Evolutionary conservation across 2,888 invertebrate genomes (phyloP).

Genomic region (Ichneumoninae sp.): DNA sequence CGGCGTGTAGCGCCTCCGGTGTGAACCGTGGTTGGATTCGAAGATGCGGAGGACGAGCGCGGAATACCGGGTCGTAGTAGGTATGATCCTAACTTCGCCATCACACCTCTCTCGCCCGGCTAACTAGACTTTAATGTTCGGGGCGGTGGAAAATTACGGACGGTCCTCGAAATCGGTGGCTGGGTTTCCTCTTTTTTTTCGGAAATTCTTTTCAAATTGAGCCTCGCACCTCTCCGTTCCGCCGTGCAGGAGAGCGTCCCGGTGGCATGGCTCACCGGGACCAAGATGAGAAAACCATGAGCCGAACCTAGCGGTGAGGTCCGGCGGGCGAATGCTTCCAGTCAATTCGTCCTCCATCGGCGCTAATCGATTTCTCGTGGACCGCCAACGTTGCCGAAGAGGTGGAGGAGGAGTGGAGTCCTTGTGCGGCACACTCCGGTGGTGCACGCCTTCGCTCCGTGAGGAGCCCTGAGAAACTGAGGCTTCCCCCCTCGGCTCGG

Average conservation of each 20-base stretch:
- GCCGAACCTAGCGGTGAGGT: slow-evolving; percentile 22
- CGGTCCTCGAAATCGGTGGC: slow-evolving; percentile 59
- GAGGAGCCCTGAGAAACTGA: slow-evolving; percentile 45
- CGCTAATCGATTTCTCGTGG: slow-evolving; percentile 68
- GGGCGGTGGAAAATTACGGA: slow-evolving; percentile 73
- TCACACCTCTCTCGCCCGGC: slow-evolving; percentile 36
- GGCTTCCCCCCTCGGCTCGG: slow-evolving; percentile 15
- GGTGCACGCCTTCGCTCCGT: slow-evolving; percentile 51
- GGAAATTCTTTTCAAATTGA: slow-evolving; percentile 53
- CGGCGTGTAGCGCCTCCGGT: slow-evolving; percentile 7
- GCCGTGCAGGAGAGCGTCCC: neutral
- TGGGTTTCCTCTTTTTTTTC: slow-evolving; percentile 12
- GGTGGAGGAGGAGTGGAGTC: slow-evolving; percentile 49
- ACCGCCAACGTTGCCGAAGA: slow-evolving; percentile 69
- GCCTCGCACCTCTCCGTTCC: slow-evolving; percentile 36
- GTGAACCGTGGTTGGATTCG: neutral
- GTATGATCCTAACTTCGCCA: neutral
- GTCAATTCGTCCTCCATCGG: slow-evolving; percentile 64
- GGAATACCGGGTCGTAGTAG: neutral
- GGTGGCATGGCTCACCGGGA: neutral
- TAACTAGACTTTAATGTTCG: slow-evolving; percentile 79
- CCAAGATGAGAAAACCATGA: neutral
- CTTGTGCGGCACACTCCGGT: slow-evolving; percentile 41
- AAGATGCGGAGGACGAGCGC: neutral
- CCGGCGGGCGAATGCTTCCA: slow-evolving; percentile 26